Conservation (phyloP, 2,888 invertebrate species). For the Volucella bombylans region DNA sequence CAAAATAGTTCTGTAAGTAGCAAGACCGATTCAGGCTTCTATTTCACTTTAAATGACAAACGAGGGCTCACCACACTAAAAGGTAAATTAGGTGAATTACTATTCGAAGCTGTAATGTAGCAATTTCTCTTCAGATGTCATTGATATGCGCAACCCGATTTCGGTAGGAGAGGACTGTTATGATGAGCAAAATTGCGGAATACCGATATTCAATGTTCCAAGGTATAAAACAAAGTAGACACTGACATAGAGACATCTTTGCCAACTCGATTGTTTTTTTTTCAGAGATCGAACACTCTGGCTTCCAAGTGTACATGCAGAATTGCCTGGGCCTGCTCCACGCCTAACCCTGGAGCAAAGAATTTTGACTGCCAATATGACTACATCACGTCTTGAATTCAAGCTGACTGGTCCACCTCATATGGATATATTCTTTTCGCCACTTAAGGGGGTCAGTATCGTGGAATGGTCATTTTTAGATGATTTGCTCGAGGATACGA, state of each 20-base stretch:
- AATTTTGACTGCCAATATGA: conserved; percentile 28
- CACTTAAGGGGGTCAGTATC: conserved; percentile 76
- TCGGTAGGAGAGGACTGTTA: conserved; percentile 76
- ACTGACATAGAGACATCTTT: neutral
- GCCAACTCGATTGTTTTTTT: no score
- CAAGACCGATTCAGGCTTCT: conserved; percentile 82
- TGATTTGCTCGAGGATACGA: conserved; percentile 75
- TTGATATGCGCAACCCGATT: conserved; percentile 73
- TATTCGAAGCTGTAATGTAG: neutral
- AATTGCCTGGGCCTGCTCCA: conserved; percentile 75
- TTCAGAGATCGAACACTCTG: conserved; percentile 78
- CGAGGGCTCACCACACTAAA: conserved; percentile 77
- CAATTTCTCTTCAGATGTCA: conserved; percentile 72
- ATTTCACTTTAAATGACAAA: conserved; percentile 83
- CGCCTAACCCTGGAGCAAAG: conserved; percentile 74
- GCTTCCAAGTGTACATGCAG: conserved; percentile 76
- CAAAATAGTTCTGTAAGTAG: conserved; percentile 77
- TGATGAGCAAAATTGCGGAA: conserved; percentile 79
- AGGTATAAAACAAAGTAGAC: conserved; percentile 78
- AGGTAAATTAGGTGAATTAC: conserved; percentile 33
- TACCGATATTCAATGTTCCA: conserved; percentile 79
- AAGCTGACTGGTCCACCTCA: conserved; percentile 80
- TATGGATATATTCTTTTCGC: conserved; percentile 79
- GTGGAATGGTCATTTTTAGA: conserved; percentile 79
- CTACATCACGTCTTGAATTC: conserved; percentile 75